Percentiles rank a stretch among this genome's conserved stretches.
phyloP scores from a whole-genome alignment of 2,113 vertebrate species.

The Symphodus melops region DNA sequence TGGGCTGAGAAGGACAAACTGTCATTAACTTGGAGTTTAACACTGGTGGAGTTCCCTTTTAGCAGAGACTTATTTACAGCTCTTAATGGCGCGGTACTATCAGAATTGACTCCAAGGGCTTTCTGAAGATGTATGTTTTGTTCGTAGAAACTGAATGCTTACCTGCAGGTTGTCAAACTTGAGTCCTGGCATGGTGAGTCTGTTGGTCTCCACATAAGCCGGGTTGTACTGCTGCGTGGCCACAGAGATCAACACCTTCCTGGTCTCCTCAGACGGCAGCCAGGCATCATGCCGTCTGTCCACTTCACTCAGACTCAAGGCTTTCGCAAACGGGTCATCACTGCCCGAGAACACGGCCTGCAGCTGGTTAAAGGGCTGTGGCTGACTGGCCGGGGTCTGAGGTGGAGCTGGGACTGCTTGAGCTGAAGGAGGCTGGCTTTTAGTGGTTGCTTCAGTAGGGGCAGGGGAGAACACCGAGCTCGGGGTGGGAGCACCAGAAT shows the following conservation, averaged over 20 bases:
- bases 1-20: too few species aligned
- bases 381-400: conserved; percentile 48
- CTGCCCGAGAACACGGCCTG: conserved; percentile 92
- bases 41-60: too few species aligned
- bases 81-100: too few species aligned
- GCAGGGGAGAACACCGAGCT: conserved; percentile 64
- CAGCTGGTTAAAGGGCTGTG: conserved; percentile 88
- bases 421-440: conserved; percentile 49
- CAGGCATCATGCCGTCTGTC: conserved; percentile 95
- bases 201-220: conserved; percentile 88
- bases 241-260: conserved; percentile 87
- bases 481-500: conserved; percentile 68
- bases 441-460: conserved; percentile 42
- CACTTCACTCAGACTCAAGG: conserved; percentile 94
- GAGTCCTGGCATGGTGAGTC: conserved; percentile 95
- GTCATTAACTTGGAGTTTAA: too few species aligned
- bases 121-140: too few species aligned
- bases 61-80: too few species aligned
- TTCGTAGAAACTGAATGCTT: neutral
- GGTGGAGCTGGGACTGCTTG: conserved; percentile 57
- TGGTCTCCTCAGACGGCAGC: conserved; percentile 92
- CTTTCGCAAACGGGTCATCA: conserved; percentile 94
- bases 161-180: conserved; percentile 99
- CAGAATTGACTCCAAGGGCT: too few species aligned
- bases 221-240: conserved; percentile 89